phyloP scores from a whole-genome alignment of 2,113 vertebrate species.

The Panthera tigris region DNA sequence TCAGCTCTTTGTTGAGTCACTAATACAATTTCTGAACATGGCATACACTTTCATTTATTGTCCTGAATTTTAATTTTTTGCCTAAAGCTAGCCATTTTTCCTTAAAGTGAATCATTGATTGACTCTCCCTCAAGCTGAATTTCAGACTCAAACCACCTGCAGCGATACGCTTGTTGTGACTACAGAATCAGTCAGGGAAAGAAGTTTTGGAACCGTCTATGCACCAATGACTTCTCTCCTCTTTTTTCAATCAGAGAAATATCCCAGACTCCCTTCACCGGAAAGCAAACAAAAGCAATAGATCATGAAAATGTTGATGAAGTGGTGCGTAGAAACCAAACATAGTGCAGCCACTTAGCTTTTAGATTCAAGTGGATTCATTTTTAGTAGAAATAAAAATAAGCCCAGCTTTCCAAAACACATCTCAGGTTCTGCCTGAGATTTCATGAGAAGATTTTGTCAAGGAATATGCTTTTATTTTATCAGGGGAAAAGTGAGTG shows the following conservation, averaged over 20 bases:
- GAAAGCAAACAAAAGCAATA: constrained; percentile 50
- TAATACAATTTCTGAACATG: constrained; percentile 55
- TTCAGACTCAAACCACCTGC: constrained; percentile 45
- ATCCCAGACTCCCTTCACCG: neutral
- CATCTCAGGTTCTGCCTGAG: neutral
- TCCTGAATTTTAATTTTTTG: constrained; percentile 55
- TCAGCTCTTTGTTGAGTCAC: constrained; percentile 29
- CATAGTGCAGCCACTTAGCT: neutral
- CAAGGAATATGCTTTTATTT: constrained; percentile 13
- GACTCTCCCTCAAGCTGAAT: constrained; percentile 42
- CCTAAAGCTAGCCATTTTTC: constrained; percentile 62
- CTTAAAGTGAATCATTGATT: constrained; percentile 72
- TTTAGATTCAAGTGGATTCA: constrained; percentile 17
- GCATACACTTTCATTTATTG: constrained; percentile 52
- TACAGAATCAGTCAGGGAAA: constrained; percentile 54
- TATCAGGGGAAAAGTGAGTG: neutral
- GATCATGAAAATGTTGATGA: constrained; percentile 59
- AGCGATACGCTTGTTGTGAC: constrained; percentile 53
- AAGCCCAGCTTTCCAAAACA: neutral
- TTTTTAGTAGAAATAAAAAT: constrained; percentile 46
- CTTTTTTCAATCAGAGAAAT: constrained; percentile 43
- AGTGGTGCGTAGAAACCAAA: constrained; percentile 37
- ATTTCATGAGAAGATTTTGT: neutral
- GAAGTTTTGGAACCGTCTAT: constrained; percentile 45
- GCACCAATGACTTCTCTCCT: neutral